Evolutionary conservation across 1,140 invertebrate species (phyloP).

Genomic region (Globodera rostochiensis): DNA sequence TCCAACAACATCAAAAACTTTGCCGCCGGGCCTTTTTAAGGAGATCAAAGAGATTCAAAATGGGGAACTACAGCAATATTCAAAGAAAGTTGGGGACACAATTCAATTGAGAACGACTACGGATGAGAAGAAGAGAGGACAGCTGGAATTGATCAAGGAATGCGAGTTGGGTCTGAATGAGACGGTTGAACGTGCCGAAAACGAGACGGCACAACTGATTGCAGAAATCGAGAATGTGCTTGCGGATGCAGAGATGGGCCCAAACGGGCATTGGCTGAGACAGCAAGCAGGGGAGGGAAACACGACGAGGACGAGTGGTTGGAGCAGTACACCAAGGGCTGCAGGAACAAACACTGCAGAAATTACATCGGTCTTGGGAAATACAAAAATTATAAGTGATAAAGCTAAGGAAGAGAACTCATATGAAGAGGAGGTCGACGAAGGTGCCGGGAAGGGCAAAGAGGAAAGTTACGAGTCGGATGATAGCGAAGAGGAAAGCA

Average conservation of each 20-base stretch:
- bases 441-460: slow-evolving; percentile 17
- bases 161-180: slow-evolving; percentile 5
- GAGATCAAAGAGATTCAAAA: slow-evolving; percentile 9
- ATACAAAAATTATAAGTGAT: slow-evolving; percentile 24
- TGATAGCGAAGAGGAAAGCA: slow-evolving; percentile 33
- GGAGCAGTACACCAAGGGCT: not conserved
- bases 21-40: not conserved
- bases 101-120: slow-evolving; percentile 4
- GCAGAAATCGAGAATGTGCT: slow-evolving; percentile 41
- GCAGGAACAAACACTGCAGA: slow-evolving; percentile 8
- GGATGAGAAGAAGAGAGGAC: slow-evolving; percentile 6
- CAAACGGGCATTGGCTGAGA: slow-evolving; percentile 22
- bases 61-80: not conserved
- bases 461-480: slow-evolving; percentile 28
- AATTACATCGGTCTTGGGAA: not conserved
- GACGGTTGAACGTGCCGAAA: slow-evolving; percentile 13
- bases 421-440: slow-evolving; percentile 32
- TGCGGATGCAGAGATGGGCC: slow-evolving; percentile 27
- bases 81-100: slow-evolving; percentile 14
- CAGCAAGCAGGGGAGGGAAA: not conserved
- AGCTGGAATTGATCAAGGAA: slow-evolving; percentile 1
- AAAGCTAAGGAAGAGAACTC: not conserved
- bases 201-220: slow-evolving; percentile 36
- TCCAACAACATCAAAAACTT: not conserved
- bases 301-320: not conserved